These are phyloP conservation scores for Ptilorrhoa leucosticta DNA, from an alignment of 2,113 vertebrate genomes.

Conservation along the genomic window DNA sequence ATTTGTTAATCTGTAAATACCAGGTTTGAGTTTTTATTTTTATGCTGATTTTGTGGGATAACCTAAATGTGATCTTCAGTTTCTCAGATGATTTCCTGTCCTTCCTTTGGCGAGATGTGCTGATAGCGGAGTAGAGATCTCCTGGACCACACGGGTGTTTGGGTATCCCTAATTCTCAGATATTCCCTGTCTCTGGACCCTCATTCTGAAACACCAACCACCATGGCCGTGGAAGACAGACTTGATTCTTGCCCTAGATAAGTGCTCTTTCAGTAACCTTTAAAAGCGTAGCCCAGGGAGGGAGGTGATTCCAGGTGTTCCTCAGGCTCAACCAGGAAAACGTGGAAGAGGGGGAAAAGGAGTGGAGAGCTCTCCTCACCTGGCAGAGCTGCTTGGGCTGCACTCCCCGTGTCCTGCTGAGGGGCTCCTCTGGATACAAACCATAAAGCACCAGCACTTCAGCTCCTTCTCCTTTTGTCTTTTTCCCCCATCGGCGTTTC, in stretches of 20 bases:
- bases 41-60: conserved; percentile 7
- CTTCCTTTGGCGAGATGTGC: background rate
- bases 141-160: background rate
- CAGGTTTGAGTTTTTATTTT: conserved; percentile 12
- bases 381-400: background rate
- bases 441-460: conserved; percentile 42
- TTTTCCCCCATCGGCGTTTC: fast-evolving
- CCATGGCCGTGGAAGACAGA: background rate
- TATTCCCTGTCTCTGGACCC: background rate
- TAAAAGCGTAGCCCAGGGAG: background rate
- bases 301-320: background rate
- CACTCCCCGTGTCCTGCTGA: background rate
- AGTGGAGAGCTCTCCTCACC: background rate
- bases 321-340: background rate
- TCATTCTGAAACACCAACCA: background rate
- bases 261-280: conserved; percentile 31
- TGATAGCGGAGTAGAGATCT: background rate
- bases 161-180: background rate
- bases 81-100: background rate
- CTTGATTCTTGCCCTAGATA: background rate
- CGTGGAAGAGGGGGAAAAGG: fast-evolving
- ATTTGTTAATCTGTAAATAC: background rate
- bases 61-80: background rate
- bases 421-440: background rate
- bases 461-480: background rate